Evolutionary conservation across 2,113 vertebrate genomes (phyloP).

Genomic region (Aepyceros melampus): DNA sequence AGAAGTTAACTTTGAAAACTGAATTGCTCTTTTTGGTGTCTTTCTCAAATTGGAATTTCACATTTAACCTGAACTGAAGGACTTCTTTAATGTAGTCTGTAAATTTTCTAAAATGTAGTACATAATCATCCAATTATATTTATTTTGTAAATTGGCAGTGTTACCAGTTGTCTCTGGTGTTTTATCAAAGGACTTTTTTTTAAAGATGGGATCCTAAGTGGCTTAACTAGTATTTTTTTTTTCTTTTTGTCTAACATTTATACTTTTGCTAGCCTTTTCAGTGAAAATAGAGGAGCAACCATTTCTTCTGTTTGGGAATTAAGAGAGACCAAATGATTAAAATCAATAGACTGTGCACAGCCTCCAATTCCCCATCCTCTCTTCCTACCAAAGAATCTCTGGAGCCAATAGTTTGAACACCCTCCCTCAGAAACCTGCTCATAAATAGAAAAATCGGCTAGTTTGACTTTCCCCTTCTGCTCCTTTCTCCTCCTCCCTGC

Average conservation of each 20-base stretch:
- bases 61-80: not conserved
- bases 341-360: not conserved
- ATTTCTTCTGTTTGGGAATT: not conserved
- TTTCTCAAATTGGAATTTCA: not conserved
- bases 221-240: not conserved
- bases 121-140: not conserved
- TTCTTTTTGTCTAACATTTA: not conserved
- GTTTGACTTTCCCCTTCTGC: not conserved
- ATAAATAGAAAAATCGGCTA: not conserved
- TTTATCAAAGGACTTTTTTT: not conserved
- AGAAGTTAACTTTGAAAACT: not conserved
- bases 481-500: not conserved
- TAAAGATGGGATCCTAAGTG: not conserved
- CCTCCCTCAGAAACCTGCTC: not conserved
- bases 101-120: not conserved
- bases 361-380: not conserved
- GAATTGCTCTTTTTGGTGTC: not conserved
- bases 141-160: not conserved
- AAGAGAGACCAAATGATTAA: conserved; percentile 5
- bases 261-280: not conserved
- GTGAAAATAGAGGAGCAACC: not conserved
- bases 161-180: not conserved
- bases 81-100: not conserved
- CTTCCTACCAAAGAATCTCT: not conserved
- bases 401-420: not conserved